Base-by-base conservation (phyloP, 1,140 invertebrate genomes). In the Neodiprion lecontei region DNA sequence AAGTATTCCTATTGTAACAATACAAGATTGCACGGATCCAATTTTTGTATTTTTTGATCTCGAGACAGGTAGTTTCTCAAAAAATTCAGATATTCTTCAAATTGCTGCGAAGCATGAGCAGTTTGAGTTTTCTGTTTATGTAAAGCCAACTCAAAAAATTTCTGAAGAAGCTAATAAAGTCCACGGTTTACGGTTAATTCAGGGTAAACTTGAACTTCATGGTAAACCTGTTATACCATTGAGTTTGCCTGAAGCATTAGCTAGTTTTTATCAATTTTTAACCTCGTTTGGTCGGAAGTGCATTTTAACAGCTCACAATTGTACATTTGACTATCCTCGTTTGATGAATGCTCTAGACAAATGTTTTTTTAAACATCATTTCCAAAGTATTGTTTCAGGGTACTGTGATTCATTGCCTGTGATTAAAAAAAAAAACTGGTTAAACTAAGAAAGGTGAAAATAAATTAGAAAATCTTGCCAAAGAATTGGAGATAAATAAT, bases 271-370 rank as follows among this genome's bases (percentile, higher is more conserved):
- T 71, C 61, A 77, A 73, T 75, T 73, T 67, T 70, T 77, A 65
- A 21, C 17, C 17, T 21, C 17, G 17, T 72, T 77, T 53, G 14
- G 69, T 48, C 72, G 69, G 48, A 75, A 75, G 66, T 77, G 74
- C 21, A 75, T 77, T 69, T 68, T 72, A 72, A 72, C 72, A 47
- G 72, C 74, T 50, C 76, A 77, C 50, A 77, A 77, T 67, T 77
- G 76, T 49, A 28, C 9, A 61, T 77, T 77, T 67, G 76, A 77
- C 70, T 77, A 73, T 28, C 49, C 48, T 9, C 14, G 72, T 49
- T 49, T 77, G 66, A 71, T 77, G 9, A 67, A 71, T 70, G 71
- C 71, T 21, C 65, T 77, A 0, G 53, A 74, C 67, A 77, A 77
- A 75, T 47, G 50, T 48, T 74, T 70, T 50, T 72, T 78, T 68